phyloP scores from a whole-genome alignment of 2,888 invertebrate species.

The Idaea dimidiata region DNA sequence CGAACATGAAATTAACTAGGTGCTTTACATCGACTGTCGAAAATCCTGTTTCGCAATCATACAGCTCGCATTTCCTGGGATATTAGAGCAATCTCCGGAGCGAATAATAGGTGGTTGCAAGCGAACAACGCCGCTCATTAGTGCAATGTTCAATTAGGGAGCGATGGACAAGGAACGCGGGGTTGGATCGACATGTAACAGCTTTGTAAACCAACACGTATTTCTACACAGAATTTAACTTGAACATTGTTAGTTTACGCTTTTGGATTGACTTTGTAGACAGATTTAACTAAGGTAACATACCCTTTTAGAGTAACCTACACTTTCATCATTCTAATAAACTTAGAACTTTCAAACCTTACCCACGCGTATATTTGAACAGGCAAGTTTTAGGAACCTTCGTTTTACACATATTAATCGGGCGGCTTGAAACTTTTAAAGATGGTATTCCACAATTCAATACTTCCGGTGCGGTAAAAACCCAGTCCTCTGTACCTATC shows the following conservation, averaged over 20 bases:
- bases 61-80: slow-evolving; percentile 58
- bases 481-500: no score
- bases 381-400: background rate
- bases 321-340: slow-evolving; percentile 2
- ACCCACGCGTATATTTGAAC: background rate
- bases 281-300: slow-evolving; percentile 3
- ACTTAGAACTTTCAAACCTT: background rate
- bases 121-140: slow-evolving; percentile 76
- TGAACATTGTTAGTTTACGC: slow-evolving; percentile 39
- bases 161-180: slow-evolving; percentile 47
- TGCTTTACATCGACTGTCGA: slow-evolving; percentile 40
- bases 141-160: slow-evolving; percentile 77
- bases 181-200: slow-evolving; percentile 37
- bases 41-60: slow-evolving; percentile 46
- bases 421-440: no score
- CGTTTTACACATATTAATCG: no score
- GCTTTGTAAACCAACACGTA: slow-evolving; percentile 39
- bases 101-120: slow-evolving; percentile 73
- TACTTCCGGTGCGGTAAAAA: no score
- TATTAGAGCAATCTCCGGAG: slow-evolving; percentile 65
- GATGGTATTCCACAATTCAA: no score
- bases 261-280: slow-evolving; percentile 13
- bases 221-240: slow-evolving; percentile 28
- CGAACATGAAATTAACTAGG: slow-evolving; percentile 41
- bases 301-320: no score